Evolutionary conservation across 2,888 invertebrate species (phyloP).

Genomic region (Erpobdella octoculata): DNA sequence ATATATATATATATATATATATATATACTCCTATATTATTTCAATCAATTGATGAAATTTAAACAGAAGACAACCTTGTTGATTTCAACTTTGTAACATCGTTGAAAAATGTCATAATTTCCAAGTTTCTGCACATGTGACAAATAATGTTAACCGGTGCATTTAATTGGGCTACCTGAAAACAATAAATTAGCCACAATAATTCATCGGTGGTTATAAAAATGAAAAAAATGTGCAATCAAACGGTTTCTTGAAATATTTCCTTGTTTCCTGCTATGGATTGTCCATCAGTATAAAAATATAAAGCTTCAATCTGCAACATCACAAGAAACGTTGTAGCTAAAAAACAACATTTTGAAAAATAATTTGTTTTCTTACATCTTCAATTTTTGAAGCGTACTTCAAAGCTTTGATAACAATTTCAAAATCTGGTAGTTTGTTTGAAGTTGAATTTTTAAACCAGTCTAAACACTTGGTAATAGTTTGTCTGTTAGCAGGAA

Average conservation of each 20-base stretch:
- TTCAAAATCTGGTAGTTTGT: not conserved
- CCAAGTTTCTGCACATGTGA: slow-evolving; percentile 48
- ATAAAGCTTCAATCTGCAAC: slow-evolving; percentile 49
- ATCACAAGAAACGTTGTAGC: no score
- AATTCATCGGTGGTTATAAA: no score
- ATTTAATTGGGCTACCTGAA: slow-evolving; percentile 37
- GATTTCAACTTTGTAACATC: slow-evolving; percentile 43
- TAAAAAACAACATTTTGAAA: not conserved
- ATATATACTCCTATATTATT: no score
- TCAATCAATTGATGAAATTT: no score
- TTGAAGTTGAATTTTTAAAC: not conserved
- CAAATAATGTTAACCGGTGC: slow-evolving; percentile 49
- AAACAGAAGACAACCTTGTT: slow-evolving; percentile 44
- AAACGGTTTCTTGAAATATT: slow-evolving; percentile 47
- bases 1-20: no score
- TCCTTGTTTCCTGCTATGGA: slow-evolving; percentile 47
- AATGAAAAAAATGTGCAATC: no score
- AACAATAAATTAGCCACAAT: not conserved
- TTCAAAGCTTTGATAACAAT: not conserved
- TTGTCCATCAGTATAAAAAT: slow-evolving; percentile 49
- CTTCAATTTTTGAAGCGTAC: not conserved
- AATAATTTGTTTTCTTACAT: not conserved
- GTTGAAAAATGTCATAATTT: slow-evolving; percentile 46
- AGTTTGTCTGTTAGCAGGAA: not conserved
- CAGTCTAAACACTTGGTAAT: not conserved